Base-by-base conservation (phyloP, 2,797 vertebrate species). In the Notolabrus celidotus region DNA sequence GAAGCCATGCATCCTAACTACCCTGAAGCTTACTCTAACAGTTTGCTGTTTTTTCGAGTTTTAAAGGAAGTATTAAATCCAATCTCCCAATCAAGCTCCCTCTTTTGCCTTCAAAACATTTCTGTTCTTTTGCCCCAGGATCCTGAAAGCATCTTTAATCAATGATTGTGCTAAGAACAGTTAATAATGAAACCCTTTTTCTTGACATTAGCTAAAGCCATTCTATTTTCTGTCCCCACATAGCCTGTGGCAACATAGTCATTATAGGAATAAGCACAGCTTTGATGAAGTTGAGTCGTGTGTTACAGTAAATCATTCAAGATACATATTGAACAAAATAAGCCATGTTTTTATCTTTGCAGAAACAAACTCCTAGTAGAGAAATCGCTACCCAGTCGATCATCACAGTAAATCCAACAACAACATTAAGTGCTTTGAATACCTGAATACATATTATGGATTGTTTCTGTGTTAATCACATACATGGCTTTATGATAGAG, bases 281-380 rank as follows among this genome's bases (percentile, higher is more conserved):
- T 56, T 36, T 19, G 27, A 34, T 39, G 0, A 25, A 58, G 11
- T 53, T 27, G 9, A 7, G 45, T 4, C 25, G 2, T 23, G 34
- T 60, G 22, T 42, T 17, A 36, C 33, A 42, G 27, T 46, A 60
- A 36, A 65, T 31, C 0, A 17, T 56, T 52, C 36, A 11, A 68
- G 17, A 39, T 15, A 16, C 43, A 11, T 29, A 46, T 12, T 67
- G n/a, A 43, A 5, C 45, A 19, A 41, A 4, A 1, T 31, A 31
- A 31, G 29, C 3, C 31, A 7, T 31, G 27, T 27, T 27, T 27
- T 27, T n/a, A n/a, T n/a, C 25, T 27, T 27, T 12, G 10, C 2
- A 43, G 9, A 19, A 51, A 51, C 34, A 59, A 59, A 50, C 3
- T 27, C 25, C n/a, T n/a, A n/a, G n/a, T n/a, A n/a, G n/a, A n/a